A percentile compares a stretch with the other conserved stretches of the same genome.
phyloP scores from a whole-genome alignment of 2,888 invertebrate species.

The Mechanitis mazaeus region DNA sequence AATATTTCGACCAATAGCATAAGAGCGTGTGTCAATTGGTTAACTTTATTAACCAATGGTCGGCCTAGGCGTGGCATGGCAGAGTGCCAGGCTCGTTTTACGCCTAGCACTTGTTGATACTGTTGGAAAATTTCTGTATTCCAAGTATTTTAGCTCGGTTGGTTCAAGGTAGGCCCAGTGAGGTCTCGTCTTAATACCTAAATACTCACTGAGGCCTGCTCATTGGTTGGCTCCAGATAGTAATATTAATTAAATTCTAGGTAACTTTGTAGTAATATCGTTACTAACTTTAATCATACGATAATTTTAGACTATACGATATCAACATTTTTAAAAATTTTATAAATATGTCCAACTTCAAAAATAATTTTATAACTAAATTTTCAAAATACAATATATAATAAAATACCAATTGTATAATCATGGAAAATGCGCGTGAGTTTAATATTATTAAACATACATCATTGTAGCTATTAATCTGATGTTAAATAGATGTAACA shows the following conservation, averaged over 20 bases:
- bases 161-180: conserved; percentile 21
- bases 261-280: neutral
- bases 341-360: too few relatives aligned
- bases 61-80: conserved; percentile 74
- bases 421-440: too few relatives aligned
- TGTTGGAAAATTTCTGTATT: conserved; percentile 35
- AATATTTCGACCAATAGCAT: conserved; percentile 62
- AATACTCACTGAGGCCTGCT: conserved; percentile 1
- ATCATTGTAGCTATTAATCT: too few relatives aligned
- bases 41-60: conserved; percentile 74
- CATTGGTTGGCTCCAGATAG: neutral
- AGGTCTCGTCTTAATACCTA: conserved; percentile 5
- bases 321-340: too few relatives aligned
- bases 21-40: conserved; percentile 72
- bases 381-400: too few relatives aligned
- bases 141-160: conserved; percentile 19
- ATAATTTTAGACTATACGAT: neutral
- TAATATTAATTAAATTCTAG: neutral
- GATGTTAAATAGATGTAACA: too few relatives aligned
- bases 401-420: too few relatives aligned
- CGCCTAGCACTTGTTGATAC: conserved; percentile 65
- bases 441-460: too few relatives aligned
- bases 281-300: neutral
- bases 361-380: too few relatives aligned
- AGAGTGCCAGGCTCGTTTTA: conserved; percentile 67